Evolutionary conservation across 1,140 invertebrate species (phyloP), one percentile per base, ranked within the genome.

Genomic region (Thereuonema tuberculata): DNA sequence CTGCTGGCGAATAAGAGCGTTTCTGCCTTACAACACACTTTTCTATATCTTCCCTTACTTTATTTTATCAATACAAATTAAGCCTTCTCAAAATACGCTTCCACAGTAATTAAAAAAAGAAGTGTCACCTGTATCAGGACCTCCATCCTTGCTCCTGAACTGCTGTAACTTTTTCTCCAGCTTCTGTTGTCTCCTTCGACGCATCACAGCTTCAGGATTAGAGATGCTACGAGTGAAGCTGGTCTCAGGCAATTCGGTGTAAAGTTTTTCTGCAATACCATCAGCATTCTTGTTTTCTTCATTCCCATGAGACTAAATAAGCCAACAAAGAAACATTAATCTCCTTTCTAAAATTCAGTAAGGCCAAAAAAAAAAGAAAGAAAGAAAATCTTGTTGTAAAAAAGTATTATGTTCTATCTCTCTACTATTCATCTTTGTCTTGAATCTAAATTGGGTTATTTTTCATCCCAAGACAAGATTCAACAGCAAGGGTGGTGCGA

Each of bases 121-220:
- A n/a, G n/a, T n/a, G n/a, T n/a, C n/a, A 70, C 68, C 89, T 67
- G 90, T 87, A 69, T 81, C 80, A 14, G 77, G 77, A 12, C 80
- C 80, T 49, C 80, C 80, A 66, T 81, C 80, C 64, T 91, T 87
- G 61, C 86, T 91, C 26, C 89, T 80, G 74, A 98, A 98, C 72
- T 98, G 91, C 72, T 97, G 90, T 64, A 99, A 75, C 73, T 96
- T 98, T 67, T 89, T 85, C 74, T 99, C 95, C 50, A 99, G 78
- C 72, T 97, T 98, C 72, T 97, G 92, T 70, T 98, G 93, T n/a
- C 96, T 76, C 60, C 94, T 78, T 31, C 95, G 81, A 61, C 93
- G 81, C 96, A 99, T 98, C 58, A 99, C 96, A 58, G 93, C 93
- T 78, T 99, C 96, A 12, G 96, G 96, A 79, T 99, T 99, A 55